phyloP scores from a whole-genome alignment of 2,113 vertebrate species.

The Anolis sagrei region DNA sequence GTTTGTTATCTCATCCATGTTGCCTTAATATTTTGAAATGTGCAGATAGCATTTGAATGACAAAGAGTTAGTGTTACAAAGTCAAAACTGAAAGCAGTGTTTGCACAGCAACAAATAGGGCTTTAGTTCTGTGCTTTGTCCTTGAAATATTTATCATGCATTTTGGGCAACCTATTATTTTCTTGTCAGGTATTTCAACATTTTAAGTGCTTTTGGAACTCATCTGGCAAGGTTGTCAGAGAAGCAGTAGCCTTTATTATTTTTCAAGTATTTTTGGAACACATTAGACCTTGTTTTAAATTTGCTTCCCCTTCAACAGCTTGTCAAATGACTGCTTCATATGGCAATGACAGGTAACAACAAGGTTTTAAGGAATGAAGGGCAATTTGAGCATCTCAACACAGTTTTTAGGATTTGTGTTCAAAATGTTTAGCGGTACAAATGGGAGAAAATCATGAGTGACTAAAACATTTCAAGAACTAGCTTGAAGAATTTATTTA shows the following conservation, averaged over 20 bases:
- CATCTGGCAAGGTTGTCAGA: conserved; percentile 32
- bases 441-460: neutral
- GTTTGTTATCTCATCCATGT: neutral
- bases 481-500: neutral
- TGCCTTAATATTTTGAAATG: neutral
- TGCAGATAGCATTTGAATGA: neutral
- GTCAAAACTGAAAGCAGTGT: conserved; percentile 28
- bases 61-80: conserved; percentile 5
- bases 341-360: neutral
- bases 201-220: conserved; percentile 37
- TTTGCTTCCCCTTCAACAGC: neutral
- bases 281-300: conserved; percentile 16
- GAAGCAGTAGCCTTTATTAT: conserved; percentile 9
- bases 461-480: neutral
- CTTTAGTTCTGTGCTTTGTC: conserved; percentile 40
- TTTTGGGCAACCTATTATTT: neutral
- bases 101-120: conserved; percentile 21
- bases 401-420: neutral
- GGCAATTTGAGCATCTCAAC: neutral
- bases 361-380: neutral
- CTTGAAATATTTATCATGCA: conserved; percentile 35
- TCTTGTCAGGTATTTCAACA: conserved; percentile 35
- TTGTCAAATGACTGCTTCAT: conserved; percentile 28
- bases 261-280: conserved; percentile 26
- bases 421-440: neutral